These are phyloP conservation scores for Allobates femoralis DNA, from an alignment of 2,797 vertebrate genomes.

Conservation along the genomic window DNA sequence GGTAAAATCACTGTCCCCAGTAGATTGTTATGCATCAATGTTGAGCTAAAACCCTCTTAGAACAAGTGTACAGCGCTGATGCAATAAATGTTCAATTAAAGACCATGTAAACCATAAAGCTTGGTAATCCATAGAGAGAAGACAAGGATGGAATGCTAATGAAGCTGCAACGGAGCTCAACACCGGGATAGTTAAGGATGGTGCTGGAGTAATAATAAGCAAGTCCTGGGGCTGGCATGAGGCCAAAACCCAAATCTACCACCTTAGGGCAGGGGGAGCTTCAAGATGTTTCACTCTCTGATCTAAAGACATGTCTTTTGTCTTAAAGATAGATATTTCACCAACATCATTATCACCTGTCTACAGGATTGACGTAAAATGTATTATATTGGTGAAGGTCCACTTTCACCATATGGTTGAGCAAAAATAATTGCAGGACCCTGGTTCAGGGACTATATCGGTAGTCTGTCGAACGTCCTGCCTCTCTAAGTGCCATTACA, in stretches of 20 bases:
- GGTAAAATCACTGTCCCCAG: slow-evolving; percentile 12
- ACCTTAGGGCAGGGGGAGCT: background rate
- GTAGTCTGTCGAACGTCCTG: too few relatives aligned
- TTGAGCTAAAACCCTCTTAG: background rate
- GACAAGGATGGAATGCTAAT: background rate
- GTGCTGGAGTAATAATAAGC: background rate
- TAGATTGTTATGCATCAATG: background rate
- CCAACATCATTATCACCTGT: too few relatives aligned
- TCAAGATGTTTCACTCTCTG: background rate
- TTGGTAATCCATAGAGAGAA: background rate
- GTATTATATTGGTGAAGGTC: too few relatives aligned
- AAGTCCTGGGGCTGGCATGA: background rate
- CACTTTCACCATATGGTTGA: too few relatives aligned
- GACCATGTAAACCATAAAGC: background rate
- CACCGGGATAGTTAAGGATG: background rate
- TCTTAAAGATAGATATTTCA: background rate
- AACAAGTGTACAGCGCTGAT: background rate
- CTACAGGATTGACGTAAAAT: too few relatives aligned
- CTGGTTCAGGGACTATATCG: too few relatives aligned
- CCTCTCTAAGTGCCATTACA: too few relatives aligned
- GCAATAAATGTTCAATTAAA: background rate
- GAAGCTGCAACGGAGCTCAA: background rate
- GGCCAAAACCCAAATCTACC: background rate
- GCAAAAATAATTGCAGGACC: too few relatives aligned
- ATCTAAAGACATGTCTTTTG: background rate